Evolutionary conservation across 2,888 invertebrate species (phyloP), one percentile per base, ranked within the genome.

Genomic region (Boloria euphrosyne): DNA sequence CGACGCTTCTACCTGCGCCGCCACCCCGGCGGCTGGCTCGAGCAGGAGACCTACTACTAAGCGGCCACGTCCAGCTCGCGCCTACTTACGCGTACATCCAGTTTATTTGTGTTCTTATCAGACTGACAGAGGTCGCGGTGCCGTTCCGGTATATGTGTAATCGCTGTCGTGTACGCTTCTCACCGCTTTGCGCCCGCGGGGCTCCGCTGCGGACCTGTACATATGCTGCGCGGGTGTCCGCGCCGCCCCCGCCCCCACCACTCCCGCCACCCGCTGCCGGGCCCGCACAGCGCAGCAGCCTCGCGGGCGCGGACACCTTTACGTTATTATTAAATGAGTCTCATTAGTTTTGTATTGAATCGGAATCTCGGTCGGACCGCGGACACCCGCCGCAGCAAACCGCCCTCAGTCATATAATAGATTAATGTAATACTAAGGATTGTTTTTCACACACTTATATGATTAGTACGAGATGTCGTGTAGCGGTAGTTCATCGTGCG

Each of bases 41-140:
- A 99, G 93, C 96, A 97, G 93, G 99, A 99, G 95, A 99, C 99
- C 90, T 99, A 99, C 94, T 99, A 99, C 94, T 97, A 97, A 94
- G 86, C 80, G 69, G 79, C 83, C 78, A 79, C 80, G 80, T 77
- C 80, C 84, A 79, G 81, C 73, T 69, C 84, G 79, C 81, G 81
- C 78, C 82, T 84, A 85, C 84, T 84, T 84, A 85, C 81, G 86
- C 86, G 87, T 85, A 85, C 88, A 84, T 83, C 80, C 79, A 79
- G 81, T 86, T 89, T 7, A 82, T 89, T 88, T 89, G 87, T 89
- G 89, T 89, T 88, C 84, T 82, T 78, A 73, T 78, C 85, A 83
- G 89, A 86, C 81, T 85, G 89, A 84, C 87, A 84, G 86, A 81
- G 86, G 85, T 80, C 76, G 87, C 87, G 85, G 84, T 80, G 83